Percentiles rank a stretch among this genome's conserved stretches.
phyloP scores from a whole-genome alignment of 1,140 invertebrate genomes.

The Latrodectus geometricus region DNA sequence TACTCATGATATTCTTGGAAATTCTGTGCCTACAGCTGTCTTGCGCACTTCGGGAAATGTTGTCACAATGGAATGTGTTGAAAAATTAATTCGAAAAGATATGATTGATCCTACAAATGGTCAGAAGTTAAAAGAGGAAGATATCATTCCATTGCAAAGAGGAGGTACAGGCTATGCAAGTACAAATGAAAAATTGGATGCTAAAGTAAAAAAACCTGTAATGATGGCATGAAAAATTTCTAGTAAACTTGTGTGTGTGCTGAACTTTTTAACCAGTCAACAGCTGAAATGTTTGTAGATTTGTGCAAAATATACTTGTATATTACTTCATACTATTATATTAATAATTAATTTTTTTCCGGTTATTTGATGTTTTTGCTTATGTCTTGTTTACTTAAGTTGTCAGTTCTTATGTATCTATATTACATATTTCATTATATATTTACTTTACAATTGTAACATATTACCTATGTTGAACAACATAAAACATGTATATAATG shows the following conservation, averaged over 20 bases:
- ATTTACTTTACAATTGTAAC: no score
- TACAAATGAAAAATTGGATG: conserved; percentile 86
- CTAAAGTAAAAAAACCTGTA: conserved; percentile 86
- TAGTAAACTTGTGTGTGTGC: not conserved
- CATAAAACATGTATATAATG: no score
- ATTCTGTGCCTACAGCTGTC: conserved; percentile 93
- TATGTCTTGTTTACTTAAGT: no score
- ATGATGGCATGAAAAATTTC: conserved; percentile 78
- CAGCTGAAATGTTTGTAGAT: no score
- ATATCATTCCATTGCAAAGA: conserved; percentile 93
- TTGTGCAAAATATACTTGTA: no score
- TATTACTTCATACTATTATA: no score
- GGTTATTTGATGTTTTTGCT: no score
- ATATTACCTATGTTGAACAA: no score
- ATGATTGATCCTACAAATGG: conserved; percentile 95
- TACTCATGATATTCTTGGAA: conserved; percentile 94
- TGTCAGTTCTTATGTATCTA: no score
- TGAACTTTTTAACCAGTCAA: no score
- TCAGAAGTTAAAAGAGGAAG: conserved; percentile 87
- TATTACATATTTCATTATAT: no score
- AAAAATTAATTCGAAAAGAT: conserved; percentile 96
- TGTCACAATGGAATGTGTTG: conserved; percentile 95
- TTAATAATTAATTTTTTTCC: no score
- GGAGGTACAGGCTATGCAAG: conserved; percentile 95
- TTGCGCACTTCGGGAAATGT: conserved; percentile 94